phyloP scores from a whole-genome alignment of 2,113 vertebrate species.

The Elanus axillaris region DNA sequence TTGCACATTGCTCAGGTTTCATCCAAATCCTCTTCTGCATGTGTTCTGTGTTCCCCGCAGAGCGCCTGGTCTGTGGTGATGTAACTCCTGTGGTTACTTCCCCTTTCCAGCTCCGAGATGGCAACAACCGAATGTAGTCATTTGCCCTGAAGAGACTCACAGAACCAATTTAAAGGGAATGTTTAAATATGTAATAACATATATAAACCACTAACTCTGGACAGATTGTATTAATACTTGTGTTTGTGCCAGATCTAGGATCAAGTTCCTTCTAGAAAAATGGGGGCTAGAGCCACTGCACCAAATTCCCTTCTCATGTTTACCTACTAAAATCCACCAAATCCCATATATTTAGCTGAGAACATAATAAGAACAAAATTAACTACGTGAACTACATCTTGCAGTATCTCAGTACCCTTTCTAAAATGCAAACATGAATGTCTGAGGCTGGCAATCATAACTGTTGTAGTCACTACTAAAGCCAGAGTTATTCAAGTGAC shows the following conservation, averaged over 20 bases:
- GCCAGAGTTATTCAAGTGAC: neutral
- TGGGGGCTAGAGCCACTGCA: neutral
- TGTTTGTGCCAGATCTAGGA: neutral
- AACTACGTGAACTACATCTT: neutral
- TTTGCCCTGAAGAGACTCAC: neutral
- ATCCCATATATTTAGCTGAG: neutral
- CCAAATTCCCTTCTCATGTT: neutral
- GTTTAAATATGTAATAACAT: neutral
- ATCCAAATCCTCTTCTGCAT: neutral
- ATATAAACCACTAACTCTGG: neutral
- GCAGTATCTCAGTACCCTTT: neutral
- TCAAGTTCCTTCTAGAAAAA: neutral
- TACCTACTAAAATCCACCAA: neutral
- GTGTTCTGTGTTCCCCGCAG: neutral
- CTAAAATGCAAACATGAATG: neutral
- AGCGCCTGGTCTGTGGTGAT: neutral
- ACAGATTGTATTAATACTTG: neutral
- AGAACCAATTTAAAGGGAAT: neutral
- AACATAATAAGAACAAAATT: neutral
- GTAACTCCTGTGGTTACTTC: neutral
- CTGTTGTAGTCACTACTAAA: neutral
- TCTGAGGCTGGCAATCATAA: neutral
- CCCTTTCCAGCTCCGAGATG: neutral
- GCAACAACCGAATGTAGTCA: neutral
- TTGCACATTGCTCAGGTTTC: slow-evolving; percentile 8